phyloP scores from a whole-genome alignment of 2,113 vertebrate genomes.

The Plecturocebus donacophilus region DNA sequence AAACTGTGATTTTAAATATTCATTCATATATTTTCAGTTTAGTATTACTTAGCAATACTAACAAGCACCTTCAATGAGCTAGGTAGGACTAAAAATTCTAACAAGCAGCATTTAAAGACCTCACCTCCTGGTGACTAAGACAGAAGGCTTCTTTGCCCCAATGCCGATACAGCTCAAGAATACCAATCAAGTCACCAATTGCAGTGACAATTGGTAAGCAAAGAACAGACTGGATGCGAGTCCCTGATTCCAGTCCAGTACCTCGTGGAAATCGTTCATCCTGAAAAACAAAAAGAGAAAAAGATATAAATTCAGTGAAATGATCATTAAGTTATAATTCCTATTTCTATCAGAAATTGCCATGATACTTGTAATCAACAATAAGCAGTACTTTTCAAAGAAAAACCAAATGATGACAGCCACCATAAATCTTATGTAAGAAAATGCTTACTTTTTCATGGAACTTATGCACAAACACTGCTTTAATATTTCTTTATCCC shows the following conservation, averaged over 20 bases:
- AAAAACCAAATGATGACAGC: accelerated
- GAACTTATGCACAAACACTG: accelerated
- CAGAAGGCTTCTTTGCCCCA: slow-evolving; percentile 96
- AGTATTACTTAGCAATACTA: too few species aligned
- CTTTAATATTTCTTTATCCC: not conserved
- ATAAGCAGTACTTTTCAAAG: not conserved
- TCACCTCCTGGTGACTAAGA: slow-evolving; percentile 96
- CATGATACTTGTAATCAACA: not conserved
- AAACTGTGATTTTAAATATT: not conserved
- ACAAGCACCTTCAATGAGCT: accelerated
- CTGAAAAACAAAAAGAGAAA: slow-evolving; percentile 79
- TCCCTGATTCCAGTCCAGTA: slow-evolving; percentile 96
- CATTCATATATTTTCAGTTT: not conserved
- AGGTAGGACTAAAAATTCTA: too few species aligned
- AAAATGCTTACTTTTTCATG: not conserved
- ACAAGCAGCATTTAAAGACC: not conserved
- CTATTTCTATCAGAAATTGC: not conserved
- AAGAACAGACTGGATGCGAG: slow-evolving; percentile 95
- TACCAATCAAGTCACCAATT: slow-evolving; percentile 96
- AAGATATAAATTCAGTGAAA: not conserved
- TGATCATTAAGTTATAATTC: not conserved
- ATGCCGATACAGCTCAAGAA: slow-evolving; percentile 96
- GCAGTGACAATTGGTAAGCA: slow-evolving; percentile 98
- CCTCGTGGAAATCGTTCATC: slow-evolving; percentile 97
- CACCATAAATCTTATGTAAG: accelerated